A percentile compares a stretch with the other conserved stretches of the same genome.
Evolutionary conservation across 2,113 vertebrate genomes (phyloP).

Genomic region (Mobula hypostoma): DNA sequence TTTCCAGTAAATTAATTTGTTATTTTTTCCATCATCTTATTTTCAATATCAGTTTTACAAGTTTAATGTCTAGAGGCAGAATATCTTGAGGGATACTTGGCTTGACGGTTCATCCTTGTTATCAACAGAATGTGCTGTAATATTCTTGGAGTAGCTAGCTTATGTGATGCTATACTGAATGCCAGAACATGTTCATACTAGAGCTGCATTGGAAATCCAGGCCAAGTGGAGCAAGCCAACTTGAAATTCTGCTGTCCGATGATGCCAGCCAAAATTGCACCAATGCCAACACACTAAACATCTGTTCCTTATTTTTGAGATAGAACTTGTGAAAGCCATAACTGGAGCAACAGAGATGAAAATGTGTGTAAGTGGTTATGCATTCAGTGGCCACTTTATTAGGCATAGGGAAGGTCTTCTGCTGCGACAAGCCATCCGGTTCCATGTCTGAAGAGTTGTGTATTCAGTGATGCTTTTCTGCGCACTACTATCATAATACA

Average conservation of each 20-base stretch:
- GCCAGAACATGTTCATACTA: slow-evolving; percentile 13
- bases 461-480: too few relatives aligned
- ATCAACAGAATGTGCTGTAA: neutral
- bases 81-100: neutral
- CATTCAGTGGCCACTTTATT: too few relatives aligned
- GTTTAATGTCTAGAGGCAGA: neutral
- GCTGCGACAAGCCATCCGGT: too few relatives aligned
- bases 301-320: neutral
- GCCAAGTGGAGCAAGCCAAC: neutral
- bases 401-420: too few relatives aligned
- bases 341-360: neutral
- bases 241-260: too few relatives aligned
- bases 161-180: neutral
- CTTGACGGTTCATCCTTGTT: neutral
- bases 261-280: neutral
- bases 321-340: neutral
- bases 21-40: neutral
- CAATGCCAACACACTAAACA: neutral
- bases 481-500: too few relatives aligned
- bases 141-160: neutral
- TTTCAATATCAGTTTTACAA: neutral
- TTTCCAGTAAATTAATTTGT: neutral
- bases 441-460: too few relatives aligned
- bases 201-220: neutral
- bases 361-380: neutral